Conservation (phyloP, 2,888 invertebrate species). For the Lasioglossum figueresi region DNA sequence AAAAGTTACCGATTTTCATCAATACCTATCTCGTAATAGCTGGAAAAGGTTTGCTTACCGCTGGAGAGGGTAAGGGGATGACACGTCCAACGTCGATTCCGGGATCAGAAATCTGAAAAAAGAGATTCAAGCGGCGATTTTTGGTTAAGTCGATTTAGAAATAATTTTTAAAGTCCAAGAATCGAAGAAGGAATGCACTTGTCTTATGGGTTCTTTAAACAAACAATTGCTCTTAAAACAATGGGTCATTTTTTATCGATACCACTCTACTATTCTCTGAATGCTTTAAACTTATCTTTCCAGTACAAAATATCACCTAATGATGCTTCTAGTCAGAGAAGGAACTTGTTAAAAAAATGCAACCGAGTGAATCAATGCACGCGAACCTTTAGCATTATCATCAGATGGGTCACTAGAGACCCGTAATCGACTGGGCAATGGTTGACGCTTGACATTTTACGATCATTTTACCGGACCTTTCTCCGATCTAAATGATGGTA, state of each 20-base stretch:
- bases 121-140: too few species aligned
- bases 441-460: neutral
- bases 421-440: neutral
- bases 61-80: neutral
- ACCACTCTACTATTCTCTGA: neutral
- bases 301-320: neutral
- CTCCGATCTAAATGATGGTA: neutral
- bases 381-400: neutral
- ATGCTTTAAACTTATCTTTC: neutral
- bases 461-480: neutral
- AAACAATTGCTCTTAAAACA: too few species aligned
- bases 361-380: neutral
- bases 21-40: neutral
- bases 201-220: neutral
- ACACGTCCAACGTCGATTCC: neutral
- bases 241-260: too few species aligned
- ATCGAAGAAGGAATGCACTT: neutral
- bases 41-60: neutral
- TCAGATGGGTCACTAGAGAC: neutral
- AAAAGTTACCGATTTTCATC: neutral
- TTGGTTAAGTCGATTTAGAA: neutral
- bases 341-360: neutral
- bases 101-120: neutral
- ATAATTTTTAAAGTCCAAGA: neutral
- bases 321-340: neutral